Conservation (phyloP, 2,888 invertebrate genomes). For the Eremobia ochroleuca region DNA sequence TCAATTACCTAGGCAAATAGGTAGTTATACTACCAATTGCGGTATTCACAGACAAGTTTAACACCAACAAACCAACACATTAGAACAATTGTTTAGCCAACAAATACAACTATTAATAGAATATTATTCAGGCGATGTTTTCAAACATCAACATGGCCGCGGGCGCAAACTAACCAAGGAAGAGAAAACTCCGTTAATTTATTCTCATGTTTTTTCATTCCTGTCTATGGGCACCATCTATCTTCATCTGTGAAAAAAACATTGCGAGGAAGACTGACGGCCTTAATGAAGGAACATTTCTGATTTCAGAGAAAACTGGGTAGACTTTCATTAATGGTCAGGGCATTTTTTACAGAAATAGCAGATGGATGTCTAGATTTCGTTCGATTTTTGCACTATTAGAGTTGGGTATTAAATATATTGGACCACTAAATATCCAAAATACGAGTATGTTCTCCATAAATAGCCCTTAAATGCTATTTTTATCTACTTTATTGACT, state of each 20-base stretch:
- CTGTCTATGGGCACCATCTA: slow-evolving; percentile 71
- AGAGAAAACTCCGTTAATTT: slow-evolving; percentile 69
- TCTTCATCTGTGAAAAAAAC: slow-evolving; percentile 78
- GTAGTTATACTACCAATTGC: not conserved
- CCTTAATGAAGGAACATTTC: slow-evolving; percentile 74
- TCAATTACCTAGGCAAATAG: not conserved
- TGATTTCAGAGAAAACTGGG: slow-evolving; percentile 66
- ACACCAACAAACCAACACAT: not conserved
- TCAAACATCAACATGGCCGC: slow-evolving; percentile 15
- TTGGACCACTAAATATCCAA: not conserved
- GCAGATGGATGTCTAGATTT: slow-evolving; percentile 2
- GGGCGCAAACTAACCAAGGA: slow-evolving; percentile 27
- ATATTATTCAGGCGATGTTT: slow-evolving; percentile 26
- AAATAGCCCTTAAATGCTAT: too few species aligned
- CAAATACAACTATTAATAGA: not conserved
- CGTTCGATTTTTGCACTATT: not conserved
- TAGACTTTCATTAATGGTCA: slow-evolving; percentile 61
- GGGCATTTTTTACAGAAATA: slow-evolving; percentile 23
- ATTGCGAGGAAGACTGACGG: slow-evolving; percentile 70
- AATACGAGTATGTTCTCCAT: too few species aligned
- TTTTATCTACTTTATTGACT: not conserved
- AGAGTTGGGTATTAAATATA: not conserved
- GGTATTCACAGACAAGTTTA: not conserved
- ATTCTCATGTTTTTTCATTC: slow-evolving; percentile 71
- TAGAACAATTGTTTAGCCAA: not conserved